Evolutionary conservation across 1,140 invertebrate species (phyloP), one percentile per base, ranked within the genome.

Genomic region (Drosophila orena): DNA sequence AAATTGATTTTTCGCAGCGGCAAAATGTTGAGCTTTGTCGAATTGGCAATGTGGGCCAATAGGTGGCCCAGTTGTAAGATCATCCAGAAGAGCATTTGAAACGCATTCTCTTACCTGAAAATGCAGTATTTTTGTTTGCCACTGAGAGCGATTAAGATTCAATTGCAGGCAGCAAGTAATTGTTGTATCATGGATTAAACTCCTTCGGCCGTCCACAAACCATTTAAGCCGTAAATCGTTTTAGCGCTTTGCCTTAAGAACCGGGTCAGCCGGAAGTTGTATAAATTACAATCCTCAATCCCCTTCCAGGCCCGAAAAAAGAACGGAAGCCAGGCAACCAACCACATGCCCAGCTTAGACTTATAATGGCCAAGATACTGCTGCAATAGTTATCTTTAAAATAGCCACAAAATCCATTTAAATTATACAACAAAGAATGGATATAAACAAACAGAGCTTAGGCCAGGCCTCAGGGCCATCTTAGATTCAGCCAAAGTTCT

Each of bases 401-500:
- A 79, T 79, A 88, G 83, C 76, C 84, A 77, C 75, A 88, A 89
- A 89, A 83, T 88, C 83, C 84, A 79, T 78, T 81, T 72, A 74
- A 88, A 88, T 89, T 88, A 89, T 83, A 70, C 43, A 73, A 79
- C 75, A 88, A 65, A 76, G 61, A 65, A 75, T 60, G 49, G 50
- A 75, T 60, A 64, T 66, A 68, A 62, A 62, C 73, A 77, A 68
- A 56, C 70, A 74, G 61, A 76, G 77, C 70, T 75, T 68, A 66
- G 58, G 42, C n/a, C 37, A 52, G 12, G 56, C 55, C 75, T 53
- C n/a, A 4, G 47, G 57, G 70, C 47, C 62, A 35, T 54, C 66
- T 55, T 35, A 49, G 57, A 54, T 11, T 37, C 42, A 34, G 66
- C 40, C 46, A 42, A 46, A 38, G 75, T 70, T 72, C 49, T 74